A percentile compares a stretch with the other conserved stretches of the same genome.
These are phyloP conservation scores for Stigmatopora argus DNA, from an alignment of 2,113 vertebrate species.

Conservation along the genomic window DNA sequence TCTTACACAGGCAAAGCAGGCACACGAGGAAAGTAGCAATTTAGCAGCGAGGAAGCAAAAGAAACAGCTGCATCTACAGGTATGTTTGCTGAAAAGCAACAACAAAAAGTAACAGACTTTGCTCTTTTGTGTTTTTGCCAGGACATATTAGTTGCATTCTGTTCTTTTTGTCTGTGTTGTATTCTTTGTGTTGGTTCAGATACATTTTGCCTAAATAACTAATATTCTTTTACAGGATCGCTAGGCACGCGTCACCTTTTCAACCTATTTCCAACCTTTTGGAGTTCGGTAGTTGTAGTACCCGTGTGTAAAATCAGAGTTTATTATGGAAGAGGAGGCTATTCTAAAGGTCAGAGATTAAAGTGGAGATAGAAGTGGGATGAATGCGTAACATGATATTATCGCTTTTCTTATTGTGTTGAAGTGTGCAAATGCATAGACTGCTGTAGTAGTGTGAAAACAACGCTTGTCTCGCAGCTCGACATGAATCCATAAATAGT, in stretches of 20 bases:
- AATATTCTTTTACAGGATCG: neutral
- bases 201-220: neutral
- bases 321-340: neutral
- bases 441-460: neutral
- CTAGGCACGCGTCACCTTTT: neutral
- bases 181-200: neutral
- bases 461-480: neutral
- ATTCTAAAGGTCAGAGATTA: neutral
- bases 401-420: neutral
- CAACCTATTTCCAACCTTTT: neutral
- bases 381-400: neutral
- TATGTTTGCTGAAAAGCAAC: neutral
- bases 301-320: neutral
- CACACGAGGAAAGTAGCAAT: neutral
- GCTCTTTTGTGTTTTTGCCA: no score
- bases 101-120: neutral
- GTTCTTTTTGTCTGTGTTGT: neutral
- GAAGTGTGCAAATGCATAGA: neutral
- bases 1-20: neutral
- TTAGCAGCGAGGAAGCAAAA: neutral
- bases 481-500: neutral
- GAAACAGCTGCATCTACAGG: neutral
- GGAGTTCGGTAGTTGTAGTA: neutral
- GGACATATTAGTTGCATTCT: neutral
- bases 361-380: neutral